Percentiles rank a stretch among this genome's conserved stretches.
These are phyloP conservation scores for Troides helena DNA, from an alignment of 2,888 invertebrate genomes.

Conservation along the genomic window DNA sequence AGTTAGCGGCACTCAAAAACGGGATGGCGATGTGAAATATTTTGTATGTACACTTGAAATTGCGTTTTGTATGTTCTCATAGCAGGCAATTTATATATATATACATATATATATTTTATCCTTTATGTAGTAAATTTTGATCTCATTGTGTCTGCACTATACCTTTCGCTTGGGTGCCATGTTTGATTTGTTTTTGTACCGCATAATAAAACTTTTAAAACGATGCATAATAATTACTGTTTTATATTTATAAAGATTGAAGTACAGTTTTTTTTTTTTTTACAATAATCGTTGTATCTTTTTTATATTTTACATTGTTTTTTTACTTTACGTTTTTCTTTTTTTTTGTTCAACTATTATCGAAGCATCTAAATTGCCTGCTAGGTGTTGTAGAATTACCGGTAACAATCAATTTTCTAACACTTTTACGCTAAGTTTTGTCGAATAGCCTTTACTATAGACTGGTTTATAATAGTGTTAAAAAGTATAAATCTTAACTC, in stretches of 20 bases:
- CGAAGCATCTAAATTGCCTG: conserved; percentile 65
- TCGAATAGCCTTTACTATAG: conserved; percentile 80
- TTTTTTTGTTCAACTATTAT: conserved; percentile 34
- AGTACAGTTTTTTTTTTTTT: conserved; percentile 37
- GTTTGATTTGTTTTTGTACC: conserved; percentile 50
- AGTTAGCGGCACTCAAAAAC: conserved; percentile 28
- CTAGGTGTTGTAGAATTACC: conserved; percentile 57
- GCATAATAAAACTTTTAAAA: conserved; percentile 58
- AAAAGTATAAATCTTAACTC: conserved; percentile 76
- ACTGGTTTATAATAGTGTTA: conserved; percentile 78
- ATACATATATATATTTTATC: conserved; percentile 24
- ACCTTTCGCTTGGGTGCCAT: conserved; percentile 68
- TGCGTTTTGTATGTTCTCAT: conserved; percentile 47
- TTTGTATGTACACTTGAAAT: conserved; percentile 52
- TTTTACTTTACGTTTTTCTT: conserved; percentile 31
- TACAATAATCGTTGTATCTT: conserved; percentile 38
- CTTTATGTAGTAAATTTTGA: conserved; percentile 60
- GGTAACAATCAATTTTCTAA: conserved; percentile 68
- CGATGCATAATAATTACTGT: conserved; percentile 63
- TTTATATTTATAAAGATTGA: conserved; percentile 42
- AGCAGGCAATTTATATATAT: conserved; percentile 68
- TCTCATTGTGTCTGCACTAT: conserved; percentile 68
- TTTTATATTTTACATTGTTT: conserved; percentile 34
- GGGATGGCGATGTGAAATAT: conserved; percentile 31
- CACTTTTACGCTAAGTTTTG: conserved; percentile 72